Conservation (phyloP, 2,113 vertebrate genomes). For the Lagenorhynchus albirostris region DNA sequence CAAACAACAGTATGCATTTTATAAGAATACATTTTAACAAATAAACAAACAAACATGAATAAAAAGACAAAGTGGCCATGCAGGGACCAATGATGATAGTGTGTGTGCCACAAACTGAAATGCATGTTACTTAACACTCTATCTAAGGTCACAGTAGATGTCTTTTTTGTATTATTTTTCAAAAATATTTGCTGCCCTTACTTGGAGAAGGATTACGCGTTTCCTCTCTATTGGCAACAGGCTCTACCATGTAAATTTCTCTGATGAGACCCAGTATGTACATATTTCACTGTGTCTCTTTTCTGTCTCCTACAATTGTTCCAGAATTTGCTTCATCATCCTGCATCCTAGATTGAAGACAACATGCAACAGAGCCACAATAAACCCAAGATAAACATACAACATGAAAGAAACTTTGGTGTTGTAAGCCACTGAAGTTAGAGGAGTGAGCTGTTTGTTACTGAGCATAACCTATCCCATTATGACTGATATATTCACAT, state of each 20-base stretch:
- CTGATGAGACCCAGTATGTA: background rate
- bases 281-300: background rate
- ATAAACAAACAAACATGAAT: background rate
- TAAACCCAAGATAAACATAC: background rate
- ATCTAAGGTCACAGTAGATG: background rate
- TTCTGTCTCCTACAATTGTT: background rate
- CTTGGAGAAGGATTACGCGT: background rate
- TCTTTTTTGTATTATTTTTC: background rate
- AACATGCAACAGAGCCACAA: background rate
- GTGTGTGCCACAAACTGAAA: background rate
- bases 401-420: background rate
- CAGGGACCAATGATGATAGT: background rate
- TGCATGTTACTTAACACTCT: background rate
- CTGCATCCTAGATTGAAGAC: background rate
- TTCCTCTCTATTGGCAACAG: background rate
- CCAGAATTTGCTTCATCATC: background rate
- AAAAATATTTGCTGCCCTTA: background rate
- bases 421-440: background rate
- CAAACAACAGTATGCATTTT: background rate
- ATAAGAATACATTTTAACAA: constrained; percentile 13
- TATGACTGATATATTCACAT: background rate
- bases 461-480: background rate
- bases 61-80: background rate
- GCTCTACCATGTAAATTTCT: background rate
- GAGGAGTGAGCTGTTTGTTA: background rate